Evolutionary conservation across 2,888 invertebrate genomes (phyloP).

Genomic region (Zaprionus lineosus): DNA sequence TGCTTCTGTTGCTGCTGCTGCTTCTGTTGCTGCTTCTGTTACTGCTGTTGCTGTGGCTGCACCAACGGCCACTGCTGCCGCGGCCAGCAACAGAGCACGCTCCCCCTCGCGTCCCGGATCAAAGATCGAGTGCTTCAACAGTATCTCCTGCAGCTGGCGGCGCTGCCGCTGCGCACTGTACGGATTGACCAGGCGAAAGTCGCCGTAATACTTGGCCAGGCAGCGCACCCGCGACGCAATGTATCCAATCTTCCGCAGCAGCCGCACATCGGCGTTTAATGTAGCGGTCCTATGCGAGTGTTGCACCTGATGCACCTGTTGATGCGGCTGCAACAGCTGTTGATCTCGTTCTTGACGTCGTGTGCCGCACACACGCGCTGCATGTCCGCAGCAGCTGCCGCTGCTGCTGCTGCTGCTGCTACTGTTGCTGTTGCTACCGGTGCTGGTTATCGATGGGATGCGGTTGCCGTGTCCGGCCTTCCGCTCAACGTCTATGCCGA

Average conservation of each 20-base stretch:
- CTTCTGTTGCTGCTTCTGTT: slow-evolving; percentile 18
- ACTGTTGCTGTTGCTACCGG: slow-evolving; percentile 19
- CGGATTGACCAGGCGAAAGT: slow-evolving; percentile 79
- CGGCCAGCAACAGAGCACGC: slow-evolving; percentile 58
- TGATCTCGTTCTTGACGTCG: slow-evolving; percentile 17
- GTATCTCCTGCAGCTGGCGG: slow-evolving; percentile 78
- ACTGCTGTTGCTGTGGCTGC: slow-evolving; percentile 39
- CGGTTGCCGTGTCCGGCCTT: slow-evolving; percentile 28
- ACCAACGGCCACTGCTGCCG: slow-evolving; percentile 65
- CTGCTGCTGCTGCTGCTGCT: slow-evolving; percentile 9
- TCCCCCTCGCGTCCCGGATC: slow-evolving; percentile 64
- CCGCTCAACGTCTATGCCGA: slow-evolving; percentile 35
- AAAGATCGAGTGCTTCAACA: slow-evolving; percentile 75
- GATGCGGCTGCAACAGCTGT: slow-evolving; percentile 5
- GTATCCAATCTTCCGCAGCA: slow-evolving; percentile 82
- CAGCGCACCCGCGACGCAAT: slow-evolving; percentile 82
- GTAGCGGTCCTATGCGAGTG: slow-evolving; percentile 30
- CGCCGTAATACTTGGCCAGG: slow-evolving; percentile 79
- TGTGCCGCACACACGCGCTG: slow-evolving; percentile 6
- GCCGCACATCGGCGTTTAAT: slow-evolving; percentile 79
- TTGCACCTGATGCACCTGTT: slow-evolving; percentile 23
- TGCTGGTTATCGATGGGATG: slow-evolving; percentile 33
- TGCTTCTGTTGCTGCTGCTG: slow-evolving; percentile 30
- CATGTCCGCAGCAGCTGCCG: slow-evolving; percentile 14
- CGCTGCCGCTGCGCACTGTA: slow-evolving; percentile 80